Evolutionary conservation across 2,888 invertebrate genomes (phyloP), one percentile per base, ranked within the genome.

Genomic region (Caenorhabditis wallacei): DNA sequence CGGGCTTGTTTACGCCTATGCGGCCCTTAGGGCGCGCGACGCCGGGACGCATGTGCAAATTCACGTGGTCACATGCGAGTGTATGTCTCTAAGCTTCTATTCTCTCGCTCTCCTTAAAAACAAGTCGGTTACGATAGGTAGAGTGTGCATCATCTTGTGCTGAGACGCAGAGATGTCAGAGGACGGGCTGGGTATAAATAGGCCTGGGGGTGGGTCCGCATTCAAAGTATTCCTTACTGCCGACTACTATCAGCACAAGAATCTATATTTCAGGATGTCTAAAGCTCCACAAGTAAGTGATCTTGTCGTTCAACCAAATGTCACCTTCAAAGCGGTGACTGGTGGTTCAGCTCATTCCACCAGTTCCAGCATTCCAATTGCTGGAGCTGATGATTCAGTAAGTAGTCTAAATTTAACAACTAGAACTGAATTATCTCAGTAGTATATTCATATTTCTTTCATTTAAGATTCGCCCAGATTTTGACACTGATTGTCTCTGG

Each of bases 211-310:
- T 56, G 64, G 46, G 63, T 40, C 63, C 56, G 59, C 53, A 71
- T 72, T 72, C 61, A 82, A 71, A 61, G n/a, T 53, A 68, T 69
- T 64, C 63, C 18, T 66, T 35, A 53, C 63, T 54, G 61, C 51
- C 53, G 70, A 70, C 64, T 78, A 61, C 69, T 46, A 53, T 24
- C 57, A 66, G 61, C 59, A 80, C 66, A 71, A 18, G 61, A 68
- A 61, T 72, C 53, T 59, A 46, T 78, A 66, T 82, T 87, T 72
- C 83, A 88, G 88, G 87, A 88, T 88, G 88, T 85, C 86, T 35
- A 86, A 86, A 68, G 83, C 87, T 68, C 87, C 88, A 74, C 86
- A 87, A 64, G 88, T 88, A 84, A 88, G 87, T 86, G 86, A 88
- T 66, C 75, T 88, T 59, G 86, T 88, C 68, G 82, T 81, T 43